Evolutionary conservation across 2,113 vertebrate species (phyloP), one percentile per base, ranked within the genome.

Genomic region (Columba janthina): DNA sequence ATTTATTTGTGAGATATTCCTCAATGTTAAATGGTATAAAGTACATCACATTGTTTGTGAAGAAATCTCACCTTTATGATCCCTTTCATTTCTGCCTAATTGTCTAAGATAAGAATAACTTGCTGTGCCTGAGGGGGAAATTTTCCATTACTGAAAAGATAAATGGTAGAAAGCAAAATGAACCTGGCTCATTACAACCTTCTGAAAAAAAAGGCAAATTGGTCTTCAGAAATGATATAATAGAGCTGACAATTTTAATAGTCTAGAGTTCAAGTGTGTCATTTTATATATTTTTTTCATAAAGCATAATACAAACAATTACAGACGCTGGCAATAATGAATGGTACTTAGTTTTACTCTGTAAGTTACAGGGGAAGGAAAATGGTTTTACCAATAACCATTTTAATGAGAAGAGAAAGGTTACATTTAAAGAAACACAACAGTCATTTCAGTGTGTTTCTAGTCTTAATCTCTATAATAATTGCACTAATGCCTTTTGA

Each of bases 141-240:
- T 98, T 98, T 98, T 98, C 97, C 92, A 97, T 98, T 97, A 97
- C 94, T 90, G 92, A 95, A 97, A 98, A 97, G 98, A 98, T 98
- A 98, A 98, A 98, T 97, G 95, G 94, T 97, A 97, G 80, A 96
- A 97, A 97, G 96, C 94, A 97, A 98, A 98, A 98, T 94, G 93
- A 98, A 97, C 97, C 93, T 96, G 97, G 96, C 96, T 98, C 97
- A 98, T 98, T 98, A 97, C 88, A 98, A 96, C 73, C 91, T 95
- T 93, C 87, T 20, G 64, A 88, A 94, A 95, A 80, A 79, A 93
- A 98, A 97, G 42, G 88, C 91, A 98, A 97, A 98, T 97, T 96
- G 95, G 96, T 97, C 96, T 96, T 98, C 96, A 98, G 92, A 97
- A 97, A 97, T 97, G 83, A 97, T 98, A 98, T 97, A 97, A 98